phyloP scores from a whole-genome alignment of 2,888 invertebrate species.

The Esperia sulphurella region DNA sequence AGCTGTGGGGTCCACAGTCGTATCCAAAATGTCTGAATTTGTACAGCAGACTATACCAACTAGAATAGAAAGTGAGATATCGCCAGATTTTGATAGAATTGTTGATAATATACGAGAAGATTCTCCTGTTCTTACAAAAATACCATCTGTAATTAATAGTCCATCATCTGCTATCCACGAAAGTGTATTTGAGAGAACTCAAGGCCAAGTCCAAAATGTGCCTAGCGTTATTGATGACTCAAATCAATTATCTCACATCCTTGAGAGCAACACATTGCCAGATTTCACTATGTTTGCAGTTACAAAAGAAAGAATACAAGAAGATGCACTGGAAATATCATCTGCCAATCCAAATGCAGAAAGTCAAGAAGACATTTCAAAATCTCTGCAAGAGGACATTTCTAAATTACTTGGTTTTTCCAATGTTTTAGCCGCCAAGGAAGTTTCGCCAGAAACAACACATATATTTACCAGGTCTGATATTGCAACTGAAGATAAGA shows the following conservation, averaged over 20 bases:
- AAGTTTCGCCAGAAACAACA: constrained; percentile 3
- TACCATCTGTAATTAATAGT: not conserved
- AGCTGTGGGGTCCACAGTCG: not conserved
- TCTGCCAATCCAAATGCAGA: not conserved
- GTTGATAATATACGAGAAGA: constrained; percentile 1
- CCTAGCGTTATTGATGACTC: not conserved
- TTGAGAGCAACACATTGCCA: not conserved
- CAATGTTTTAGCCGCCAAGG: constrained; percentile 6
- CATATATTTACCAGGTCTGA: constrained; percentile 2
- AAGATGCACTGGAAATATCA: not conserved
- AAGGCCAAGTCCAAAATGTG: not conserved
- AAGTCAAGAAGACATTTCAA: not conserved
- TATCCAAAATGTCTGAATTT: not conserved
- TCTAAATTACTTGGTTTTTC: constrained; percentile 4
- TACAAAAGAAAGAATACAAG: not conserved
- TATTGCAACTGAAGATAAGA: constrained; percentile 6
- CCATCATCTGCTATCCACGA: not conserved
- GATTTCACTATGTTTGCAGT: not conserved
- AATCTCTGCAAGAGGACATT: not conserved
- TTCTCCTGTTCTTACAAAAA: not conserved
- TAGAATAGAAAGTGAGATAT: not conserved
- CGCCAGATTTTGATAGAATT: constrained; percentile 13
- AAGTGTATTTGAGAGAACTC: not conserved
- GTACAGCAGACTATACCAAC: not conserved
- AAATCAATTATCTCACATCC: not conserved